Evolutionary conservation across 2,888 invertebrate species (phyloP), one percentile per base, ranked within the genome.

Genomic region (Patella depressa): DNA sequence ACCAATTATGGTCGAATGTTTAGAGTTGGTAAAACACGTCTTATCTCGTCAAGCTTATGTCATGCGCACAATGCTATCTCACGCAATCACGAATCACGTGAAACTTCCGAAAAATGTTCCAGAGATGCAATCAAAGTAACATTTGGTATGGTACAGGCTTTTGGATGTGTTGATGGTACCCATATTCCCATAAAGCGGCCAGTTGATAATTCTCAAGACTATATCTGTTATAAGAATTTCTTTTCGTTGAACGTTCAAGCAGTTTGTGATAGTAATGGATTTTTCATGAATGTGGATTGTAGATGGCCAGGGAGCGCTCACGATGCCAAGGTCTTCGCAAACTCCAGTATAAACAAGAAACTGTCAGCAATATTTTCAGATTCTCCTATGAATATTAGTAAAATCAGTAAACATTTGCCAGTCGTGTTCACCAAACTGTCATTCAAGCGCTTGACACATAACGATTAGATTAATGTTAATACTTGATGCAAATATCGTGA

Each of bases 61-160:
- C 19, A 65, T 65, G 65, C 24, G 65, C 65, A 65, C 65, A 65
- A 57, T 19, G 19, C 65, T 65, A 19, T n/a, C 65, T 65, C 65
- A 65, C 19, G 0, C 9, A 59, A 59, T 59, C 59, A 17, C 59
- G 59, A 65, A 65, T 65, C 5, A n/a, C 29, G 29, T 29, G 3
- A 29, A 29, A 29, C 29, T 29, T 29, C 29, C 29, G 29, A 29
- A 29, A 29, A 29, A 29, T 29, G 29, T 29, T 29, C 2, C 29
- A 2, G 29, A 29, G 29, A 29, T 29, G 59, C 59, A 12, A n/a
- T 59, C 19, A 14, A 59, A 14, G 59, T 7, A 14, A 59, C 3
- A 15, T 59, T n/a, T 15, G 15, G 17, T n/a, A 15, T 59, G 17
- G 14, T 5, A 7, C 59, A 59, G 19, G 59, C 14, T n/a, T 59